Conservation (phyloP, 1,140 invertebrate genomes). For the Drosophila equinoxialis region DNA sequence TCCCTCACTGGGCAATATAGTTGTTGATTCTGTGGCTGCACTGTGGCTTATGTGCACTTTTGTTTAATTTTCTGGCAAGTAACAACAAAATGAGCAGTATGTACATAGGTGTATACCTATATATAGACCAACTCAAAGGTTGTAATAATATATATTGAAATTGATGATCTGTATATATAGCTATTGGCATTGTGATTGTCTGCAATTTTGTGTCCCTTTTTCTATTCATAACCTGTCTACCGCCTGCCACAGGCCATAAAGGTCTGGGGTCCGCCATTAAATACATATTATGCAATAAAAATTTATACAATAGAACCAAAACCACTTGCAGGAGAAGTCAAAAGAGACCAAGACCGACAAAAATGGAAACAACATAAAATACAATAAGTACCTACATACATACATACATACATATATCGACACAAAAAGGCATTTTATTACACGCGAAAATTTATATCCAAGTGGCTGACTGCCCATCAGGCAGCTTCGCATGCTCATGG, state of each 20-base stretch:
- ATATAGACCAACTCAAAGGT: too few species aligned
- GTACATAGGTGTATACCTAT: too few species aligned
- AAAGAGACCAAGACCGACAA: constrained; percentile 11
- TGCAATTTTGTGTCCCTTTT: neutral
- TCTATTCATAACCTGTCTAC: constrained; percentile 1
- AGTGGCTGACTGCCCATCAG: constrained; percentile 26
- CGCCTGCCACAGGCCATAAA: neutral
- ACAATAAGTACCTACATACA: constrained; percentile 59
- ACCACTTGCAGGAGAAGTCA: constrained; percentile 4
- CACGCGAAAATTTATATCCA: constrained; percentile 63
- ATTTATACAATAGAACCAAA: constrained; percentile 3
- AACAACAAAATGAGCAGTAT: too few species aligned
- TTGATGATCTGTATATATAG: too few species aligned
- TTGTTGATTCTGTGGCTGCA: constrained; percentile 40
- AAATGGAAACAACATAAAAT: constrained; percentile 60
- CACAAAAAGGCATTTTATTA: constrained; percentile 75
- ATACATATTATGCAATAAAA: constrained; percentile 69
- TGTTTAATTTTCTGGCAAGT: constrained; percentile 20
- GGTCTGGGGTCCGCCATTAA: constrained; percentile 49
- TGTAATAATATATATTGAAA: constrained; percentile 5
- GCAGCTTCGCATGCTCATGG: neutral
- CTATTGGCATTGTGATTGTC: neutral
- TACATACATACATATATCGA: constrained; percentile 52
- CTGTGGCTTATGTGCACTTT: constrained; percentile 9
- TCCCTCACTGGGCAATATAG: constrained; percentile 29